phyloP scores from a whole-genome alignment of 1,140 invertebrate genomes.

The Zeugodacus cucurbitae region DNA sequence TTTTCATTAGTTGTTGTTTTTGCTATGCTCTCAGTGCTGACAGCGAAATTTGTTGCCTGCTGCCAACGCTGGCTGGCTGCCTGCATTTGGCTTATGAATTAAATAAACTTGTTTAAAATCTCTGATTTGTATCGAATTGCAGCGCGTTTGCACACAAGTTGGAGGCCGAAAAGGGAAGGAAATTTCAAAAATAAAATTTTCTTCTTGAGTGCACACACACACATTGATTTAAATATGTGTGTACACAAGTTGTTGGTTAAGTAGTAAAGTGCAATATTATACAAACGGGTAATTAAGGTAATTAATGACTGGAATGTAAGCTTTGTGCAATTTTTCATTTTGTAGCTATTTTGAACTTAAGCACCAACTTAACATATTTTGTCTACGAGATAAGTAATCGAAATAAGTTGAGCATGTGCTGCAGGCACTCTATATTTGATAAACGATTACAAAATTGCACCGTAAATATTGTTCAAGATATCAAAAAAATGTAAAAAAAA shows the following conservation, averaged over 20 bases:
- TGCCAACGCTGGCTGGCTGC: background rate
- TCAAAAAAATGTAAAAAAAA: too few relatives aligned
- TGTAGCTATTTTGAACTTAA: background rate
- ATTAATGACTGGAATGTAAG: background rate
- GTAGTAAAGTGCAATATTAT: background rate
- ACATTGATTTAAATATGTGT: too few relatives aligned
- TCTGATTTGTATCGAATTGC: constrained; percentile 14
- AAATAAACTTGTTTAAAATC: constrained; percentile 5
- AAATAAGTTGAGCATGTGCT: too few relatives aligned
- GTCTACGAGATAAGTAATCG: too few relatives aligned
- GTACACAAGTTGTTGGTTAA: background rate
- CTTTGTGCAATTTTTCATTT: background rate
- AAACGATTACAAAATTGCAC: too few relatives aligned
- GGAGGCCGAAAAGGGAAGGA: background rate
- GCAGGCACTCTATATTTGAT: too few relatives aligned
- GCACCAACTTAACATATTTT: background rate
- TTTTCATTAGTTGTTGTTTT: background rate
- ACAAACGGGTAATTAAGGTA: background rate
- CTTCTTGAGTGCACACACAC: background rate
- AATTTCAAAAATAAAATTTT: background rate
- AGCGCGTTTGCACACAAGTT: background rate
- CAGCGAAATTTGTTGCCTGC: background rate
- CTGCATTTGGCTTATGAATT: constrained; percentile 28
- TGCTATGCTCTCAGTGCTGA: background rate
- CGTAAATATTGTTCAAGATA: too few relatives aligned